Conservation (phyloP, 2,888 invertebrate species). For the Caradrina kadenii region DNA sequence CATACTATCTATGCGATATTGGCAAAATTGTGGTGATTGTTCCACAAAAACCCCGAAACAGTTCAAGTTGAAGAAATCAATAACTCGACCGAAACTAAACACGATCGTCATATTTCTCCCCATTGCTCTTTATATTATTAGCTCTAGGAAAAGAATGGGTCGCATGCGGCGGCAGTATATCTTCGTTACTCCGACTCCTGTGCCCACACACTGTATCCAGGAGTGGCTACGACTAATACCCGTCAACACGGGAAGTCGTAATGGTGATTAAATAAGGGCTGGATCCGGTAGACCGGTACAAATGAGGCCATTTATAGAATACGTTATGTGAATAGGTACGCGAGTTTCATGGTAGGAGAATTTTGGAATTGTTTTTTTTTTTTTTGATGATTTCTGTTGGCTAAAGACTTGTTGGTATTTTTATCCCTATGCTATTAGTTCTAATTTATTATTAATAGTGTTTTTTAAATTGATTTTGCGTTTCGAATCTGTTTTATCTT, state of each 20-base stretch:
- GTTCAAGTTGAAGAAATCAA: background rate
- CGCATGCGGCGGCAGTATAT: constrained; percentile 55
- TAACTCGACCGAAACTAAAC: constrained; percentile 11
- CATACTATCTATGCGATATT: no score
- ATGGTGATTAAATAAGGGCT: constrained; percentile 75
- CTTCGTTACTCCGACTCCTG: constrained; percentile 61
- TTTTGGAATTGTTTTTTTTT: constrained; percentile 13
- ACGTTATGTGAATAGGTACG: constrained; percentile 12
- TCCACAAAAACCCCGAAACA: no score
- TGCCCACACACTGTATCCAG: constrained; percentile 60
- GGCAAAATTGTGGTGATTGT: no score
- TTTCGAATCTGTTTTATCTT: no score
- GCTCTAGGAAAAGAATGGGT: constrained; percentile 47
- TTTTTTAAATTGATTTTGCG: no score
- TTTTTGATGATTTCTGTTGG: background rate
- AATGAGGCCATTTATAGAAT: constrained; percentile 60
- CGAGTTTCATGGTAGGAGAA: constrained; percentile 6
- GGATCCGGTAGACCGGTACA: constrained; percentile 48
- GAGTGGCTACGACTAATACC: constrained; percentile 67
- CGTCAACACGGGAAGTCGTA: constrained; percentile 69
- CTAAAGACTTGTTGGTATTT: background rate
- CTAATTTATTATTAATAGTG: no score
- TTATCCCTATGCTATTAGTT: no score
- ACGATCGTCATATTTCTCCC: constrained; percentile 25
- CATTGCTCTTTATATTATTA: constrained; percentile 50